phyloP scores from a whole-genome alignment of 2,797 vertebrate genomes.

The Enteromius treurensis region DNA sequence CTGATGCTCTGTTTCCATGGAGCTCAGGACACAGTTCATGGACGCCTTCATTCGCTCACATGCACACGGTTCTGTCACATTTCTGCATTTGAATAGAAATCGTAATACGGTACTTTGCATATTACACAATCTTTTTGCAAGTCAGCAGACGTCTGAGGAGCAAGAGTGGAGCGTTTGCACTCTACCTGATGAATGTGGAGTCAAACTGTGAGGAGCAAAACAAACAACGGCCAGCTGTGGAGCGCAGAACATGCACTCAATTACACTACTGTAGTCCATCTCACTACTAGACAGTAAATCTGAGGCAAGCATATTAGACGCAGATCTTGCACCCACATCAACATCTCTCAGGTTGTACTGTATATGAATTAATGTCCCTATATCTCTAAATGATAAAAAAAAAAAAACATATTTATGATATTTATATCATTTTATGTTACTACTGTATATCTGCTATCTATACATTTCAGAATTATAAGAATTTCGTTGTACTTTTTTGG shows the following conservation, averaged over 20 bases:
- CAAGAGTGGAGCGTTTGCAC: background rate
- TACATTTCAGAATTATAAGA: background rate
- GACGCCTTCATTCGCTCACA: constrained; percentile 2
- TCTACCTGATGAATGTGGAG: constrained; percentile 53
- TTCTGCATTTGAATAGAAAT: background rate
- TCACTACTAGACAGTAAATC: background rate
- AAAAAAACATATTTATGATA: background rate
- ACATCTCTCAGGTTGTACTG: background rate
- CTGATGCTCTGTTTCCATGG: constrained; percentile 59
- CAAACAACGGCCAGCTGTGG: constrained; percentile 15
- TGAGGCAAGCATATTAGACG: background rate
- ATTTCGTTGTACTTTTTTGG: background rate
- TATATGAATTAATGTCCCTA: background rate
- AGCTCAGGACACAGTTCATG: constrained; percentile 50
- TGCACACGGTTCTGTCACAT: background rate
- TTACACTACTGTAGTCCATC: background rate
- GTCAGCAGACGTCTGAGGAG: background rate
- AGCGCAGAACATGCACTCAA: background rate
- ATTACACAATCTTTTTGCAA: background rate
- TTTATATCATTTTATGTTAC: background rate
- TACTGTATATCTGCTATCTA: background rate
- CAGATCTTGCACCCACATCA: background rate
- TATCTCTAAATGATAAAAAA: background rate
- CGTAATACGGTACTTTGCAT: background rate
- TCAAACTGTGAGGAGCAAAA: constrained; percentile 38